phyloP scores from a whole-genome alignment of 1,140 invertebrate genomes.

The Ceratosolen solmsi region DNA sequence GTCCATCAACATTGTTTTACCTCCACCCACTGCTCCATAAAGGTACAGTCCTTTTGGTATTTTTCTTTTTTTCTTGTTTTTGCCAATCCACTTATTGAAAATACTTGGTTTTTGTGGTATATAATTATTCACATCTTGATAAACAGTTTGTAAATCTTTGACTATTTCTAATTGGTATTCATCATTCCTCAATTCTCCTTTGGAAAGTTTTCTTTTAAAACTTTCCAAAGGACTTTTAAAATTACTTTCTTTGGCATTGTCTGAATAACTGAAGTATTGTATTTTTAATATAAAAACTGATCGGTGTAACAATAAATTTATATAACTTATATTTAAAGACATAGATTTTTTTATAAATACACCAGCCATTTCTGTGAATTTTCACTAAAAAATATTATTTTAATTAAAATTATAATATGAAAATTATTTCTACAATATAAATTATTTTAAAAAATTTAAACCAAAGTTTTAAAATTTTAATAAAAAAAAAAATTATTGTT shows the following conservation, averaged over 20 bases:
- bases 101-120: conserved; percentile 70
- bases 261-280: conserved; percentile 53
- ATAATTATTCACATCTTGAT: conserved; percentile 79
- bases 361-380: conserved; percentile 55
- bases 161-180: conserved; percentile 81
- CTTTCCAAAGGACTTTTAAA: conserved; percentile 70
- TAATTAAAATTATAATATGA: conserved; percentile 15
- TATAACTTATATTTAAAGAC: conserved; percentile 51
- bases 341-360: conserved; percentile 56
- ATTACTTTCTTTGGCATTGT: conserved; percentile 37
- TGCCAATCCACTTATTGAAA: conserved; percentile 70
- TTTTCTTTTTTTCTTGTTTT: conserved; percentile 68
- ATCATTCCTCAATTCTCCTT: conserved; percentile 79
- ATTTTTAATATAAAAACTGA: conserved; percentile 49
- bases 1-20: conserved; percentile 99
- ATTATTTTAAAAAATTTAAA: too few relatives aligned
- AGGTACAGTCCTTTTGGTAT: conserved; percentile 86
- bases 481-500: too few relatives aligned
- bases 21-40: conserved; percentile 91
- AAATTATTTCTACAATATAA: too few relatives aligned
- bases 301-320: conserved; percentile 55
- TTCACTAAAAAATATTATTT: conserved; percentile 11
- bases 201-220: conserved; percentile 76
- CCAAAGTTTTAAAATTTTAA: too few relatives aligned
- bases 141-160: conserved; percentile 80